Evolutionary conservation across 2,113 vertebrate genomes (phyloP).

Genomic region (Phalacrocorax pelagicus): DNA sequence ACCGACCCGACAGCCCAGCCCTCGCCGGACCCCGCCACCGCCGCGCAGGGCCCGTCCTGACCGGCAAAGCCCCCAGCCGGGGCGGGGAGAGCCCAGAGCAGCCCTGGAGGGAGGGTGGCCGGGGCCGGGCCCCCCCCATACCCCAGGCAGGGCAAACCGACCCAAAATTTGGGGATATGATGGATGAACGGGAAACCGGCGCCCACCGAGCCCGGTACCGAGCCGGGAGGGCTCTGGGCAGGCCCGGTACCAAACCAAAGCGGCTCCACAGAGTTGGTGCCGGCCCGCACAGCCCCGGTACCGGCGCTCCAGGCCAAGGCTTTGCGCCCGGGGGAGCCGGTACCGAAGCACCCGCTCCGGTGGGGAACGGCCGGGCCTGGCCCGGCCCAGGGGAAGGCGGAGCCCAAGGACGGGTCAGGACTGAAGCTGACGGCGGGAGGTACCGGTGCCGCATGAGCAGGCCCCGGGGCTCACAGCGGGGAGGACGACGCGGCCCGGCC

Average conservation of each 20-base stretch:
- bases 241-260: no score
- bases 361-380: not conserved
- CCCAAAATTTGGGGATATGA: fast-evolving
- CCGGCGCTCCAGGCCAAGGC: not conserved
- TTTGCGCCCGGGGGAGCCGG: not conserved
- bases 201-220: not conserved
- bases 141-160: not conserved
- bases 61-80: fast-evolving
- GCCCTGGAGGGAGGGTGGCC: not conserved
- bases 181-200: not conserved
- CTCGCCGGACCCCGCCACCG: not conserved
- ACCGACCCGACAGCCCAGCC: no score
- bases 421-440: no score
- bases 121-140: no score
- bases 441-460: not conserved
- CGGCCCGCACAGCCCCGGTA: not conserved
- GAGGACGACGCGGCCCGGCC: no score
- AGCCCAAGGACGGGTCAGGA: not conserved
- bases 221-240: not conserved
- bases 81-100: not conserved
- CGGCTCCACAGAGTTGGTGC: not conserved
- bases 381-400: not conserved
- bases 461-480: not conserved
- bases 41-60: not conserved
- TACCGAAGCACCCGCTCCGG: not conserved